Conservation (phyloP, 2,797 vertebrate species). For the Kryptolebias ocellatus region DNA sequence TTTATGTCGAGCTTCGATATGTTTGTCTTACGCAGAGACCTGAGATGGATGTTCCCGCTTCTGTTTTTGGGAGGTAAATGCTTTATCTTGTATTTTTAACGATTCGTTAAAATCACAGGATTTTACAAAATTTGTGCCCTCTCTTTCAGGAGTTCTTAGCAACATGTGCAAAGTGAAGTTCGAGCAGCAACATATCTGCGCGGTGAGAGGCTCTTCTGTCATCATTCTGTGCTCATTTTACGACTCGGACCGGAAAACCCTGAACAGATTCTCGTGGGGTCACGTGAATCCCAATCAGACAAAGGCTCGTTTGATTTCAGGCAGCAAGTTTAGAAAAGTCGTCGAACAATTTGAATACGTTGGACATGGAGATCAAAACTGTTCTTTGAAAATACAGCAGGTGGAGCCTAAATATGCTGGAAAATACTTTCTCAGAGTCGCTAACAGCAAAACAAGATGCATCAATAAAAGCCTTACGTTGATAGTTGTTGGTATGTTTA, state of each 20-base stretch:
- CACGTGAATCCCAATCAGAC: not conserved
- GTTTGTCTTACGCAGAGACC: not conserved
- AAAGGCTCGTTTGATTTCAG: not conserved
- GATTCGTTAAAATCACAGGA: not conserved
- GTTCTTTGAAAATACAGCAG: slow-evolving; percentile 35
- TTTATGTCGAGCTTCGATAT: not conserved
- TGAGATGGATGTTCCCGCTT: slow-evolving; percentile 5
- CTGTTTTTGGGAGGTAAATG: slow-evolving; percentile 35
- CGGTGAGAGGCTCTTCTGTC: slow-evolving; percentile 35
- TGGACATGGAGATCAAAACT: slow-evolving; percentile 30
- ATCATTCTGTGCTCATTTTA: slow-evolving; percentile 27
- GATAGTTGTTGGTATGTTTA: slow-evolving; percentile 71
- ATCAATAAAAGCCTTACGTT: not conserved
- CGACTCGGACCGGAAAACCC: fast-evolving
- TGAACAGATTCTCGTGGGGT: slow-evolving; percentile 27
- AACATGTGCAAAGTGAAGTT: not conserved
- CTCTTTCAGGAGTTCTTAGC: slow-evolving; percentile 38
- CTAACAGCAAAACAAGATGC: not conserved
- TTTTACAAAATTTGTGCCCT: not conserved
- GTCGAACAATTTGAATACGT: slow-evolving; percentile 19
- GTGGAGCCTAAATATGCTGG: slow-evolving; percentile 2
- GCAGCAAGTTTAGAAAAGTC: not conserved
- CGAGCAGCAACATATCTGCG: slow-evolving; percentile 15
- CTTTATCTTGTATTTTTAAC: not conserved
- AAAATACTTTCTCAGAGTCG: not conserved